Percentiles rank a stretch among this genome's conserved stretches.
These are phyloP conservation scores for Epinephelus awoara DNA, from an alignment of 2,797 vertebrate species.

Conservation along the genomic window DNA sequence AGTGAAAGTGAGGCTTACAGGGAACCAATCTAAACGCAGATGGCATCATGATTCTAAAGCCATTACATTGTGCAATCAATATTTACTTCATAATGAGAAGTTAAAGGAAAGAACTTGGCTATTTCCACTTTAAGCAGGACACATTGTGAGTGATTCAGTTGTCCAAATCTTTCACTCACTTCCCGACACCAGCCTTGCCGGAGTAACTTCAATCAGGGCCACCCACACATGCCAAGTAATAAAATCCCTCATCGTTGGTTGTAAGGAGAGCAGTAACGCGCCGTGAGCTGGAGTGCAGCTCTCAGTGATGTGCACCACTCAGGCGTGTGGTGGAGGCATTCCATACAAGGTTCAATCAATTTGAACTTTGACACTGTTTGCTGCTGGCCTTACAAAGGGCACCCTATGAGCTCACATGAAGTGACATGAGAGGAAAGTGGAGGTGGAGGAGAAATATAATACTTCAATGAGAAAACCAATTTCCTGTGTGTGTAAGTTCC, in stretches of 20 bases:
- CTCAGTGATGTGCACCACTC: conserved; percentile 8
- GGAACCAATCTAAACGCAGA: no score
- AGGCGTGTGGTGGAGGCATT: conserved; percentile 6
- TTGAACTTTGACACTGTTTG: conserved; percentile 46
- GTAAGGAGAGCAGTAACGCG: not conserved
- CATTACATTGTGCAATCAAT: no score
- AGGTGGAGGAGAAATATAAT: conserved; percentile 32
- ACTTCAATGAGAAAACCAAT: conserved; percentile 18
- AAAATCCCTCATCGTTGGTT: not conserved
- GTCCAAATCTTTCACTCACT: not conserved
- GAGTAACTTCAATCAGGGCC: not conserved
- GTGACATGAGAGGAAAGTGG: conserved; percentile 32
- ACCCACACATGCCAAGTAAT: not conserved
- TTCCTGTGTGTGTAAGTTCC: conserved; percentile 4
- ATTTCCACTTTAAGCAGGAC: not conserved
- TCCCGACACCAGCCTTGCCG: not conserved
- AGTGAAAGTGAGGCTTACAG: no score
- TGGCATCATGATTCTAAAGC: no score
- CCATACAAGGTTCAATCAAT: conserved; percentile 37
- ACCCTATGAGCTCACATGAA: conserved; percentile 24
- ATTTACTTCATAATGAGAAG: no score
- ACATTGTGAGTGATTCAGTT: not conserved
- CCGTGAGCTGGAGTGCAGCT: conserved; percentile 9
- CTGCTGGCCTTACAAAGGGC: conserved; percentile 44
- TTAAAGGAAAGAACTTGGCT: no score